Conservation (phyloP, 2,797 vertebrate species). For the Australoheros facetus region DNA sequence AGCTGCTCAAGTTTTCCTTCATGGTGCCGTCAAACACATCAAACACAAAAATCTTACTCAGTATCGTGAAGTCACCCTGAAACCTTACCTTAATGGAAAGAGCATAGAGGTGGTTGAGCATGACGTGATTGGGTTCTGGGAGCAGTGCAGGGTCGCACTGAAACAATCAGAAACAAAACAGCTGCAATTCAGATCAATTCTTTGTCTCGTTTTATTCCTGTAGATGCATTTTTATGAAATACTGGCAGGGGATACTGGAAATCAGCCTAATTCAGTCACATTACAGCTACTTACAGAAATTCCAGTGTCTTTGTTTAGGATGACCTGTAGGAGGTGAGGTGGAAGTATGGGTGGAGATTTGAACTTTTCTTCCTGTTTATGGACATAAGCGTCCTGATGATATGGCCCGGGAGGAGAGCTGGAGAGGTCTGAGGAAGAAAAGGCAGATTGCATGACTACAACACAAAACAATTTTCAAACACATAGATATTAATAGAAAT, state of each 20-base stretch:
- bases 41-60: neutral
- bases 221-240: neutral
- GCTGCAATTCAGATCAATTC: neutral
- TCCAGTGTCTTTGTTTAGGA: slow-evolving; percentile 98
- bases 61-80: neutral
- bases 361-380: slow-evolving; percentile 92
- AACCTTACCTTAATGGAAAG: slow-evolving; percentile 94
- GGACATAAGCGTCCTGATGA: slow-evolving; percentile 92
- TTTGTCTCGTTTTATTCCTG: neutral
- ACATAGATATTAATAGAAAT: neutral
- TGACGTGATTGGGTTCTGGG: slow-evolving; percentile 97
- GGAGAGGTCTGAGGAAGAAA: slow-evolving; percentile 84
- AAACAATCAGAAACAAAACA: neutral
- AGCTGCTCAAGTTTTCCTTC: slow-evolving; percentile 17
- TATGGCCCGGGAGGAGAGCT: slow-evolving; percentile 97
- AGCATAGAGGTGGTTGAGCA: slow-evolving; percentile 97
- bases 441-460: neutral
- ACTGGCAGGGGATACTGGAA: neutral
- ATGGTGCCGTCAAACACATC: neutral
- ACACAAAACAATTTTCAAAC: neutral
- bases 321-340: slow-evolving; percentile 96
- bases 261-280: no score
- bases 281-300: slow-evolving; percentile 90
- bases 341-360: slow-evolving; percentile 96
- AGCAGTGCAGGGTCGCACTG: slow-evolving; percentile 98